Evolutionary conservation across 2,797 vertebrate species (phyloP).

Genomic region (Parotocinclus haroldoi): DNA sequence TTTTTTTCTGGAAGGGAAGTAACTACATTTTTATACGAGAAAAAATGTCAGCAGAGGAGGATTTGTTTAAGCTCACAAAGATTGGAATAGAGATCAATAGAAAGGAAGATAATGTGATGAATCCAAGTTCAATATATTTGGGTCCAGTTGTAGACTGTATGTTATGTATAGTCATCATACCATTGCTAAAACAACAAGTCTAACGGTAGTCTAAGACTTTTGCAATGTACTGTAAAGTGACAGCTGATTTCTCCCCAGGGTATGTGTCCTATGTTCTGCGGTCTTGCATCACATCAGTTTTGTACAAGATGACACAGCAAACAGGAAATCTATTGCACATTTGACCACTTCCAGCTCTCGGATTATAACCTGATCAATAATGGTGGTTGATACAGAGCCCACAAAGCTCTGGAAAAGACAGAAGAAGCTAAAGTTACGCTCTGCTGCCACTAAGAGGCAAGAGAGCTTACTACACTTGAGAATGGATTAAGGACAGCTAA

Average conservation of each 20-base stretch:
- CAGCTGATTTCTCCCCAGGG: background rate
- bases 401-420: constrained; percentile 1
- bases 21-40: no score
- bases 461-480: background rate
- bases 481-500: background rate
- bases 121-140: no score
- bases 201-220: no score
- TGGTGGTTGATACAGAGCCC: constrained; percentile 11
- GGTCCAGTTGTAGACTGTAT: no score
- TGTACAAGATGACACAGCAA: constrained; percentile 15
- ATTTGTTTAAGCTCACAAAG: no score
- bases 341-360: background rate
- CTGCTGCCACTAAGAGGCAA: constrained; percentile 37
- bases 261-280: background rate
- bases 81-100: no score
- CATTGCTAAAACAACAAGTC: no score
- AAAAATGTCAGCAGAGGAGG: no score
- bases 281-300: background rate
- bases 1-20: no score
- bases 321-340: constrained; percentile 19
- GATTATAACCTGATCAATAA: constrained; percentile 1
- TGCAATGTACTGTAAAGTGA: background rate
- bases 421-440: constrained; percentile 11
- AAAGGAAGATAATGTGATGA: no score
- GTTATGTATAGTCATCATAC: no score